phyloP scores from a whole-genome alignment of 2,113 vertebrate genomes.

The Lynx canadensis region DNA sequence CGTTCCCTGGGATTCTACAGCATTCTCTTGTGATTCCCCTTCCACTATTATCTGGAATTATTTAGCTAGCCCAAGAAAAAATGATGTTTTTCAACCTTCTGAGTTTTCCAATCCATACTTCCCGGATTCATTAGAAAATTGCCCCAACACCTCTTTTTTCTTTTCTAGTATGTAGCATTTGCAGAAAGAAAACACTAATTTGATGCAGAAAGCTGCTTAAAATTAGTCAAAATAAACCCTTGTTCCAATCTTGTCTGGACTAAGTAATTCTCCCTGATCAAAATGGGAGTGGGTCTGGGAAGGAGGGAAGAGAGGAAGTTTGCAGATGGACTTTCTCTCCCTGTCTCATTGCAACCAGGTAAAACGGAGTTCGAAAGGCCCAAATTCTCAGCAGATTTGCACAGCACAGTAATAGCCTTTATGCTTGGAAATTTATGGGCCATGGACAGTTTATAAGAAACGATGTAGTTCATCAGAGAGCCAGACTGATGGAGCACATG shows the following conservation, averaged over 20 bases:
- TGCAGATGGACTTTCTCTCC: conserved; percentile 77
- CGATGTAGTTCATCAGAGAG: conserved; percentile 94
- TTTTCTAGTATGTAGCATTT: background rate
- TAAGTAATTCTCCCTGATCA: conserved; percentile 33
- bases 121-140: conserved; percentile 46
- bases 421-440: conserved; percentile 96
- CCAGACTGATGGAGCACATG: conserved; percentile 91
- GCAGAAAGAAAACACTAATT: background rate
- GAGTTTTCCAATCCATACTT: conserved; percentile 29
- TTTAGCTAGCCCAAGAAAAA: background rate
- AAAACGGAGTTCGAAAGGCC: conserved; percentile 85
- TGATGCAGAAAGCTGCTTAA: conserved; percentile 23
- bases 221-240: conserved; percentile 63
- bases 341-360: conserved; percentile 80
- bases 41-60: background rate
- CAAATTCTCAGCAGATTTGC: conserved; percentile 89
- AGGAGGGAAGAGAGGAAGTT: background rate
- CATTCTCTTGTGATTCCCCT: background rate
- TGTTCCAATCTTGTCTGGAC: conserved; percentile 44
- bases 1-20: conserved; percentile 46
- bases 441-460: conserved; percentile 97
- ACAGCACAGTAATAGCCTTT: conserved; percentile 91
- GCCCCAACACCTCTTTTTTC: background rate
- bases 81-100: background rate
- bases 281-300: conserved; percentile 57